Base-by-base conservation (phyloP, 2,113 vertebrate species). In the Engraulis encrasicolus region DNA sequence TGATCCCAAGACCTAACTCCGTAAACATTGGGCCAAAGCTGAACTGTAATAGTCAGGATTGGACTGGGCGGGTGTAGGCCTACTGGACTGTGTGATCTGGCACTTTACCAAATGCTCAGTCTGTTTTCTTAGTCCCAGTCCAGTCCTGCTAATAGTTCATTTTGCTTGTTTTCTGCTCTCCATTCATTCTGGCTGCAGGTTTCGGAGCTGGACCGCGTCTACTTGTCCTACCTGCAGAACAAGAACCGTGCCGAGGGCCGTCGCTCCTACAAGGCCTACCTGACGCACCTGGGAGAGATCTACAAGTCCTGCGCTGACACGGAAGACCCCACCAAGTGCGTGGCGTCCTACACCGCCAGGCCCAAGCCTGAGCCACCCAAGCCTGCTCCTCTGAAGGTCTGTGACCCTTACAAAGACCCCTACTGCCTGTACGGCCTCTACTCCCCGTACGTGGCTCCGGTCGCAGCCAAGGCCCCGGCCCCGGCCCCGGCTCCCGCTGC, bases 191-290 rank as follows among this genome's bases (percentile, higher is more conserved):
- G 27, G 31, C n/a, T 78, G 50, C 84, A 96, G 95, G 90, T 96
- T 71, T 91, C 92, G 52, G 92, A 96, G 86, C 89, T 96, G 90
- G 95, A 96, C 87, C 92, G 92, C 18, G 92, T 95, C 85, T 96
- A 95, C 91, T 88, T 96, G 82, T 83, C 92, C 9, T 95, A 96
- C 89, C 91, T 95, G 38, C 94, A 96, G 89, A 95, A 95, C 91
- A 95, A 95, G 88, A 96, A 95, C 91, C 93, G 95, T 0, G 94
- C 93, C 0, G 95, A 96, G 83, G 89, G 91, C 0, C 94, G 88
- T 0, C 91, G 92, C 52, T 95, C 95, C 27, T 92, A 95, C 91
- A 95, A 95, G 87, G 87, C 91, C 34, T 93, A 94, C 90, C 80
- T 96, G 82, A 87, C 89, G 66, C 95, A 95, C 92, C 88, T 95